Percentiles rank a stretch among this genome's conserved stretches.
phyloP scores from a whole-genome alignment of 2,797 vertebrate species.

The Acanthurus leucopareius region DNA sequence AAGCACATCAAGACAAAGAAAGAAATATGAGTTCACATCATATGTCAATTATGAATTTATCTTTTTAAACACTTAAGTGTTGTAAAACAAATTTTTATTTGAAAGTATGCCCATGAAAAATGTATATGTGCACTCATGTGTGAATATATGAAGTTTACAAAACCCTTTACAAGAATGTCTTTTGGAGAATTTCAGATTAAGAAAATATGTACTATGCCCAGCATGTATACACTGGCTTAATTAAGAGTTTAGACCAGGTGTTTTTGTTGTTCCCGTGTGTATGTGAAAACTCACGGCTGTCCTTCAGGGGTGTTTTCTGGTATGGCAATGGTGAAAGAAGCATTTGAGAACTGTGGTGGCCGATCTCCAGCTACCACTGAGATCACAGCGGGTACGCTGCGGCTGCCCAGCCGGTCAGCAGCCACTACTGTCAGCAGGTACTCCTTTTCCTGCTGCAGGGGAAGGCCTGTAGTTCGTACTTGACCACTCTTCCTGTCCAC shows the following conservation, averaged over 20 bases:
- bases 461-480: constrained; percentile 88
- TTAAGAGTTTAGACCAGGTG: background rate
- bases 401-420: constrained; percentile 87
- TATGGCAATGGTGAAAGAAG: constrained; percentile 85
- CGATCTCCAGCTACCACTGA: constrained; percentile 89
- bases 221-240: background rate
- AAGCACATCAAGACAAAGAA: background rate
- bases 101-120: background rate
- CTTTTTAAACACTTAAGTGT: background rate
- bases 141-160: no score
- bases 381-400: constrained; percentile 83
- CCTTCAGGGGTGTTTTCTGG: constrained; percentile 86
- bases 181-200: background rate
- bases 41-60: background rate
- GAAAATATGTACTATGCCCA: background rate
- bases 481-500: constrained; percentile 90
- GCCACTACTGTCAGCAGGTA: constrained; percentile 90
- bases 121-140: background rate
- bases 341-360: constrained; percentile 89
- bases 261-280: background rate
- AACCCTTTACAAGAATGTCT: background rate
- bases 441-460: constrained; percentile 87
- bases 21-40: background rate
- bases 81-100: background rate
- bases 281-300: constrained; percentile 85